Conservation (phyloP, 2,888 invertebrate genomes). For the Euzophera pinguis region DNA sequence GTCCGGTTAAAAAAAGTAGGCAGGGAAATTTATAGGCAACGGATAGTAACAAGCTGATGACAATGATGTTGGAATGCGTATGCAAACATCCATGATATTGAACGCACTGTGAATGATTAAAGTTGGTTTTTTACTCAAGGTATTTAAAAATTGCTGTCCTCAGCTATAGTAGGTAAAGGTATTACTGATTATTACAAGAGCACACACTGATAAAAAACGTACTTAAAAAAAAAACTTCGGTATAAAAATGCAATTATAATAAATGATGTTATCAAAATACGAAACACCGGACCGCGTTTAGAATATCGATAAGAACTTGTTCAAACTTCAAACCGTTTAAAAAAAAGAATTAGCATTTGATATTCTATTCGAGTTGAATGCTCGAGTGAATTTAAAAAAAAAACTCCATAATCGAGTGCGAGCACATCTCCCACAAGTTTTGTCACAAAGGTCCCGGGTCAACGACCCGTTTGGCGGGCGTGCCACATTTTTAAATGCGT, state of each 20-base stretch:
- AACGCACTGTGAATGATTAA: neutral
- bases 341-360: slow-evolving; percentile 30
- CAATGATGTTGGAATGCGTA: too few relatives aligned
- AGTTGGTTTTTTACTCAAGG: too few relatives aligned
- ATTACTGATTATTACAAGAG: too few relatives aligned
- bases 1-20: too few relatives aligned
- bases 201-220: too few relatives aligned
- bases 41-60: too few relatives aligned
- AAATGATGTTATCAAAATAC: neutral
- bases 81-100: too few relatives aligned
- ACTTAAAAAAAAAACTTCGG: too few relatives aligned
- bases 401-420: slow-evolving; percentile 38
- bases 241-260: neutral
- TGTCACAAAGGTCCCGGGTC: slow-evolving; percentile 73
- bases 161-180: too few relatives aligned
- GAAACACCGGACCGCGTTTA: neutral
- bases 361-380: slow-evolving; percentile 39
- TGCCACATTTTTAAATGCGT: slow-evolving; percentile 68
- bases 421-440: slow-evolving; percentile 69
- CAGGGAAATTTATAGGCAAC: too few relatives aligned
- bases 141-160: too few relatives aligned
- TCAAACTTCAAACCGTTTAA: slow-evolving; percentile 20
- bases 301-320: slow-evolving; percentile 14
- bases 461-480: slow-evolving; percentile 71
- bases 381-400: slow-evolving; percentile 33